A percentile compares a stretch with the other conserved stretches of the same genome.
Evolutionary conservation across 1,140 invertebrate genomes (phyloP).

Genomic region (Subanguina moxae): DNA sequence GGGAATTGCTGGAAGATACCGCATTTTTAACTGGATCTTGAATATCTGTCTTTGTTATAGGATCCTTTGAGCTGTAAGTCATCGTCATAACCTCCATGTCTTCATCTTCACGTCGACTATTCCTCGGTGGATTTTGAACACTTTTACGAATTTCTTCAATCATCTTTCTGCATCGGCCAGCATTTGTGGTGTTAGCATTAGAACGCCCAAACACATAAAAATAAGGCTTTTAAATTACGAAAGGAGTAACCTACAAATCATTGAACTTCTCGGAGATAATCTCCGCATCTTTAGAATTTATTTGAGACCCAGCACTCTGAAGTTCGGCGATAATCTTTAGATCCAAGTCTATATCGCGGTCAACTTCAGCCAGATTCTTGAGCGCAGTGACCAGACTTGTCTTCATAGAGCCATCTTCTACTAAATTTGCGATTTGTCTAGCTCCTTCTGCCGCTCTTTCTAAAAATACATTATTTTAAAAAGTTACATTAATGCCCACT

Average conservation of each 20-base stretch:
- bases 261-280: neutral
- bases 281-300: neutral
- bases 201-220: neutral
- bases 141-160: neutral
- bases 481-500: too few relatives aligned
- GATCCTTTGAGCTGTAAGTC: slow-evolving; percentile 6
- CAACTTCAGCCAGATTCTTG: neutral
- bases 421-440: neutral
- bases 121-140: neutral
- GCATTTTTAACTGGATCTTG: slow-evolving; percentile 12
- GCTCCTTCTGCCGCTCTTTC: neutral
- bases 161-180: neutral
- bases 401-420: neutral
- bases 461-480: too few relatives aligned
- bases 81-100: slow-evolving; percentile 60
- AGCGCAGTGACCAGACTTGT: neutral
- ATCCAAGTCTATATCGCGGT: neutral
- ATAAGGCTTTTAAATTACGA: neutral
- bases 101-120: slow-evolving; percentile 56
- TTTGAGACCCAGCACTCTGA: neutral
- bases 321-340: neutral
- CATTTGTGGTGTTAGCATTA: neutral
- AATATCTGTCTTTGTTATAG: slow-evolving; percentile 5
- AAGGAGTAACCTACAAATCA: neutral
- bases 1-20: neutral